These are phyloP conservation scores for Isaurus tuberculatus DNA, from an alignment of 92 coral and sea anemone species.

Conservation along the genomic window DNA sequence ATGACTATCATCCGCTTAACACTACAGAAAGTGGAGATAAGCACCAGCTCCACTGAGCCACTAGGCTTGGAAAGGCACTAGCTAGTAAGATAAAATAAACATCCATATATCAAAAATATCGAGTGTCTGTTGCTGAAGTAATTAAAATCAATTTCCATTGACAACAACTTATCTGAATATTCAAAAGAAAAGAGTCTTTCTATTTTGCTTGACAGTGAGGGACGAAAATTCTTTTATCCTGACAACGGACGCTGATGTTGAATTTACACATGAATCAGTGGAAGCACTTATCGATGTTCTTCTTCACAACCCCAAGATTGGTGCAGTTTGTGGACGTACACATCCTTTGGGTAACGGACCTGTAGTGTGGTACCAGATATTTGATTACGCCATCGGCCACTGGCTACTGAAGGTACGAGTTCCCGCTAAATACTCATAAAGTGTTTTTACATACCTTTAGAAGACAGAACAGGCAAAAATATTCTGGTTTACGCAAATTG, in stretches of 20 bases:
- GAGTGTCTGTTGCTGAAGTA: no score
- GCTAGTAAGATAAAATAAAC: no score
- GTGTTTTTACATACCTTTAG: no score
- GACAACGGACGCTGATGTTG: slow-evolving; percentile 96
- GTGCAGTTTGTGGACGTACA: slow-evolving; percentile 95
- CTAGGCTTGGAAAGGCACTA: no score
- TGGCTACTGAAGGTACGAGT: slow-evolving; percentile 90
- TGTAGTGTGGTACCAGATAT: slow-evolving; percentile 92
- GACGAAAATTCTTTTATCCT: slow-evolving; percentile 94
- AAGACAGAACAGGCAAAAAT: no score
- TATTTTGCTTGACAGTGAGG: slow-evolving; percentile 56
- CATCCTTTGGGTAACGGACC: slow-evolving; percentile 95
- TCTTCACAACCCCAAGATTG: slow-evolving; percentile 82
- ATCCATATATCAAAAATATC: neutral
- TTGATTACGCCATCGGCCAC: slow-evolving; percentile 97
- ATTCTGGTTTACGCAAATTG: no score
- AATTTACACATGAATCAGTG: slow-evolving; percentile 88
- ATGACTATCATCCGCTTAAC: no score
- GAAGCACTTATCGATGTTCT: slow-evolving; percentile 90
- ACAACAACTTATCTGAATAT: neutral
- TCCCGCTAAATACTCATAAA: neutral
- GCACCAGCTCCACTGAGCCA: no score
- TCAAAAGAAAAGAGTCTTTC: no score
- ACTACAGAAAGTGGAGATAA: no score
- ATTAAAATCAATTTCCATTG: no score